Percentiles rank a stretch among this genome's conserved stretches.
These are phyloP conservation scores for Nylanderia fulva DNA, from an alignment of 1,140 invertebrate species.

Conservation along the genomic window DNA sequence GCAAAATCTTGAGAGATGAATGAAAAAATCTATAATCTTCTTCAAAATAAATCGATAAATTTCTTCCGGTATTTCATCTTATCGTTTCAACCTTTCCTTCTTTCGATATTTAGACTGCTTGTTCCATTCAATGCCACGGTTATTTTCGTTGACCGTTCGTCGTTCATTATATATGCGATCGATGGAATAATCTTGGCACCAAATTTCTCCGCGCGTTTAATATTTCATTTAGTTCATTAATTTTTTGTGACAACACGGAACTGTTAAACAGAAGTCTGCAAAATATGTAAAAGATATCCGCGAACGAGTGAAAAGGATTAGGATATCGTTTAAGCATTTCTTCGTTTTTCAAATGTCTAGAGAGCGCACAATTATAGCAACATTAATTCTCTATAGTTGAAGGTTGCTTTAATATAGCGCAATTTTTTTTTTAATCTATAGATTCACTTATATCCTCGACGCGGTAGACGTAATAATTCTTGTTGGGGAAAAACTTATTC, in stretches of 20 bases:
- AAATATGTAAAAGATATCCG: neutral
- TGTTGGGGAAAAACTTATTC: neutral
- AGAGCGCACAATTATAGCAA: neutral
- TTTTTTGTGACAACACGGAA: conserved; percentile 26
- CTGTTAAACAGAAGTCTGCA: neutral
- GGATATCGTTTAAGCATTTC: neutral
- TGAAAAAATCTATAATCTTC: neutral
- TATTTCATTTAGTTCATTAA: conserved; percentile 38
- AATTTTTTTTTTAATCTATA: neutral
- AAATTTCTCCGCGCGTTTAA: conserved; percentile 7
- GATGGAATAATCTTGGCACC: conserved; percentile 29
- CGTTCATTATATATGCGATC: conserved; percentile 40
- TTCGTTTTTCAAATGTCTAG: neutral
- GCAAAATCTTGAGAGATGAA: neutral
- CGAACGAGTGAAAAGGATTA: neutral
- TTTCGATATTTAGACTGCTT: conserved; percentile 6
- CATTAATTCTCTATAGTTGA: neutral
- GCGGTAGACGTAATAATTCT: neutral
- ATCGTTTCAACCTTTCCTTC: neutral
- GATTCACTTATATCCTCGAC: neutral
- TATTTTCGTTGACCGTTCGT: conserved; percentile 40
- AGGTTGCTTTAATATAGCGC: neutral
- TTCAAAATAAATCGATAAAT: neutral
- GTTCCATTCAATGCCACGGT: conserved; percentile 43
- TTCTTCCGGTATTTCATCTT: neutral